These are phyloP conservation scores for Spizaetus ornatus DNA, from an alignment of 2,113 vertebrate species.

Conservation along the genomic window DNA sequence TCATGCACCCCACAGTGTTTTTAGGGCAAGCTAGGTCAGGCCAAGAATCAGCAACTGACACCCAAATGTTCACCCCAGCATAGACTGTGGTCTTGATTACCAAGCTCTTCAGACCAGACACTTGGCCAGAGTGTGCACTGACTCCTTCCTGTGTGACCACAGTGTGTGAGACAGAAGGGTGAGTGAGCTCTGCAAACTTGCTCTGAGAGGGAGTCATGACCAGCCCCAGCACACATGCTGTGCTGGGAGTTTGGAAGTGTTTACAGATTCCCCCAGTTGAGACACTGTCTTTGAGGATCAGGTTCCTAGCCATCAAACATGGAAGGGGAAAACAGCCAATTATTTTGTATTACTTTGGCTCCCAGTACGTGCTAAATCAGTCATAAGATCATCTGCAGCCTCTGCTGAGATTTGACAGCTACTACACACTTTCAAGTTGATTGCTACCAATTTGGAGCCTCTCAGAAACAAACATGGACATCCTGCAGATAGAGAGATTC, in stretches of 20 bases:
- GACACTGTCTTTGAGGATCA: background rate
- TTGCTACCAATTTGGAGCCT: slow-evolving; percentile 33
- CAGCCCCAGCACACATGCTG: background rate
- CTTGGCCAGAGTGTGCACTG: background rate
- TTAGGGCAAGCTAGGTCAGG: background rate
- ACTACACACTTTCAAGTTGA: slow-evolving; percentile 22
- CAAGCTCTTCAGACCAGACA: background rate
- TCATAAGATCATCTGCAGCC: slow-evolving; percentile 30
- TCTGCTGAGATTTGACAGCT: slow-evolving; percentile 43
- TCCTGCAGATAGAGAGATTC: slow-evolving; percentile 40
- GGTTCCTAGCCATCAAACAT: background rate
- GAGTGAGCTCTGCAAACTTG: background rate
- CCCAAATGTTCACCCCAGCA: fast-evolving
- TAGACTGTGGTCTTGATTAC: background rate
- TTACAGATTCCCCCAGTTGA: background rate
- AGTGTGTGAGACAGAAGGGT: fast-evolving
- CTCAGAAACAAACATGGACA: slow-evolving; percentile 53
- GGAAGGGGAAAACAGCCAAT: slow-evolving; percentile 10
- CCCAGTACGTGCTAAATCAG: background rate
- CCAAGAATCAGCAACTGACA: background rate
- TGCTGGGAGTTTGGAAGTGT: background rate
- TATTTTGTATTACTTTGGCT: slow-evolving; percentile 32
- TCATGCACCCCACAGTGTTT: background rate
- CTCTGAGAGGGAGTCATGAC: background rate
- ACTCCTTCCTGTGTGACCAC: background rate